Conservation (phyloP, 2,113 vertebrate genomes). For the Dicaeum eximium region DNA sequence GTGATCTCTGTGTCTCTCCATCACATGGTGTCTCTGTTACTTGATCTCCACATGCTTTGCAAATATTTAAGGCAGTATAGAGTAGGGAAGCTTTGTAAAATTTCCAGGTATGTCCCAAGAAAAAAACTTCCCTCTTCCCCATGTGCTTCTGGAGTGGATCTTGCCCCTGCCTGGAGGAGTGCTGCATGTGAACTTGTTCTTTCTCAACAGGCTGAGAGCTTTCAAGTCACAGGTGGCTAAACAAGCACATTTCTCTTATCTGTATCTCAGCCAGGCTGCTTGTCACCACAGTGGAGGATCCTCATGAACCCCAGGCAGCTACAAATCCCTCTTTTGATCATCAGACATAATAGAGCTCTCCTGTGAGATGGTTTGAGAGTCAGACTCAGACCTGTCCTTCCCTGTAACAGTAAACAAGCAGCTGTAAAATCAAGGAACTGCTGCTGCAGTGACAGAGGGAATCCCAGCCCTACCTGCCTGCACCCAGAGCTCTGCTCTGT, state of each 20-base stretch:
- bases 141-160: background rate
- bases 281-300: background rate
- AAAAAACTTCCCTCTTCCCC: background rate
- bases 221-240: background rate
- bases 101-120: background rate
- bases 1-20: background rate
- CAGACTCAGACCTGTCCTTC: background rate
- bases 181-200: background rate
- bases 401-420: background rate
- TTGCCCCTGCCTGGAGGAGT: background rate
- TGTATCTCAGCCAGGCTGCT: background rate
- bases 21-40: background rate
- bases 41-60: fast-evolving
- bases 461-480: background rate
- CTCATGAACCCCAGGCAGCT: background rate
- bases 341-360: background rate
- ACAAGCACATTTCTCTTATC: background rate
- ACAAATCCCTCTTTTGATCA: background rate
- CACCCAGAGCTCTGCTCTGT: background rate
- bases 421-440: background rate
- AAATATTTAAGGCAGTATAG: background rate
- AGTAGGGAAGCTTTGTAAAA: background rate
- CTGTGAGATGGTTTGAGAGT: fast-evolving
- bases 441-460: background rate
- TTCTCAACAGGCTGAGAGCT: background rate